Percentiles rank a stretch among this genome's conserved stretches.
phyloP scores from a whole-genome alignment of 2,113 vertebrate species.

The Heterocephalus glaber region DNA sequence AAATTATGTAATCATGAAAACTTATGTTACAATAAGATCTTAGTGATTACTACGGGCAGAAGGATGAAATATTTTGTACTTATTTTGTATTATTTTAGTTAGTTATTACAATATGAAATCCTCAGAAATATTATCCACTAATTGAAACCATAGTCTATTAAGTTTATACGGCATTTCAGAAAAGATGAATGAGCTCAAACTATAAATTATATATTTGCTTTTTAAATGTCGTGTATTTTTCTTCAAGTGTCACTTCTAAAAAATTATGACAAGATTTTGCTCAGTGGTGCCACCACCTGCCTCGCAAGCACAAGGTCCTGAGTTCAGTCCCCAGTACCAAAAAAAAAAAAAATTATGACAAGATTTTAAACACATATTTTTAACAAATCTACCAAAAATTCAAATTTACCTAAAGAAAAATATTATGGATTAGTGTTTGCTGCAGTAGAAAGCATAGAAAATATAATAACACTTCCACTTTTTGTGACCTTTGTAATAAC shows the following conservation, averaged over 20 bases:
- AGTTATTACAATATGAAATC: neutral
- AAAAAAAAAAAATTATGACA: neutral
- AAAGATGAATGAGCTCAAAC: neutral
- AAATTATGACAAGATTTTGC: neutral
- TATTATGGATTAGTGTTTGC: neutral
- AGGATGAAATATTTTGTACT: neutral
- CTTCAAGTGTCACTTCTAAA: neutral
- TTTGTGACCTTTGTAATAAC: neutral
- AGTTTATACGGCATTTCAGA: neutral
- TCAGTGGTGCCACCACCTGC: too few relatives aligned
- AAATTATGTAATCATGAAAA: neutral
- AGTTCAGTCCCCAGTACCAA: too few relatives aligned
- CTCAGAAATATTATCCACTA: neutral
- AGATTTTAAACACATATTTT: neutral
- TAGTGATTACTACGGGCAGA: neutral
- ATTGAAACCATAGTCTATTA: neutral
- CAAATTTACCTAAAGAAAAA: neutral
- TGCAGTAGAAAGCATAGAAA: neutral
- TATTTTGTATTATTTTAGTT: constrained; percentile 24
- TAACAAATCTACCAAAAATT: neutral
- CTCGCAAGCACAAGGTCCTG: too few relatives aligned
- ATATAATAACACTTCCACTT: neutral
- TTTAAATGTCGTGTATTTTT: constrained; percentile 20
- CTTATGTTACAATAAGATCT: neutral
- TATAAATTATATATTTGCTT: neutral